Evolutionary conservation across 2,797 vertebrate species (phyloP).

Genomic region (Champsocephalus esox): DNA sequence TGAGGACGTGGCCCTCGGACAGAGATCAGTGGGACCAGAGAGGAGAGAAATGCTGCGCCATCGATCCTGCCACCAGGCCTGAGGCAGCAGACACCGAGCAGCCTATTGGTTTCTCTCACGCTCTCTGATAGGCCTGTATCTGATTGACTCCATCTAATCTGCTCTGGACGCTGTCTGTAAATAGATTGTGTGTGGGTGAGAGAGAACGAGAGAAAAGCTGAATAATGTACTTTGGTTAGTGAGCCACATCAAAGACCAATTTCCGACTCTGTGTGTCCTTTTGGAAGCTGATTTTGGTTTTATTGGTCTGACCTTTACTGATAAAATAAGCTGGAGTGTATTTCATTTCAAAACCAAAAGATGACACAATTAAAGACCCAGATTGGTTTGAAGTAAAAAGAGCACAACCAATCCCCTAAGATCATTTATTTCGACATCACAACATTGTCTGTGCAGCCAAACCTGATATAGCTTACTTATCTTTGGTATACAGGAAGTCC

Average conservation of each 20-base stretch:
- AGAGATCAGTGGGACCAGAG: slow-evolving; percentile 25
- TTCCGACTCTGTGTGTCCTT: background rate
- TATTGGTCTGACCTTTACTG: background rate
- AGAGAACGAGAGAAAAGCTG: background rate
- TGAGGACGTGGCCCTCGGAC: slow-evolving; percentile 23
- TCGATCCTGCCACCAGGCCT: slow-evolving; percentile 45
- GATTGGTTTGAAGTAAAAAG: background rate
- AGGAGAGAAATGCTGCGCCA: slow-evolving; percentile 41
- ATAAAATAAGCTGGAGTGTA: background rate
- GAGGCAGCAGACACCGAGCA: slow-evolving; percentile 42
- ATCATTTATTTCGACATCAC: background rate
- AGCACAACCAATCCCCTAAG: background rate
- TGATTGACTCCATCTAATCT: slow-evolving; percentile 46
- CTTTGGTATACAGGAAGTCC: too few species aligned
- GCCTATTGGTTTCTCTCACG: slow-evolving; percentile 42
- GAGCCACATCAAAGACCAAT: background rate
- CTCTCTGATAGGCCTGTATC: slow-evolving; percentile 40
- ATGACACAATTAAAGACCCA: background rate
- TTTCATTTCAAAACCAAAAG: background rate
- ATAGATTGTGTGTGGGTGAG: slow-evolving; percentile 21
- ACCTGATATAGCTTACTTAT: too few species aligned
- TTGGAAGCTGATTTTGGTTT: background rate
- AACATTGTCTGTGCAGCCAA: too few species aligned
- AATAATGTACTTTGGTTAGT: background rate
- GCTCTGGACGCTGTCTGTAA: slow-evolving; percentile 28